Evolutionary conservation across 1,140 invertebrate species (phyloP).

Genomic region (Drosophila rhopaloa): DNA sequence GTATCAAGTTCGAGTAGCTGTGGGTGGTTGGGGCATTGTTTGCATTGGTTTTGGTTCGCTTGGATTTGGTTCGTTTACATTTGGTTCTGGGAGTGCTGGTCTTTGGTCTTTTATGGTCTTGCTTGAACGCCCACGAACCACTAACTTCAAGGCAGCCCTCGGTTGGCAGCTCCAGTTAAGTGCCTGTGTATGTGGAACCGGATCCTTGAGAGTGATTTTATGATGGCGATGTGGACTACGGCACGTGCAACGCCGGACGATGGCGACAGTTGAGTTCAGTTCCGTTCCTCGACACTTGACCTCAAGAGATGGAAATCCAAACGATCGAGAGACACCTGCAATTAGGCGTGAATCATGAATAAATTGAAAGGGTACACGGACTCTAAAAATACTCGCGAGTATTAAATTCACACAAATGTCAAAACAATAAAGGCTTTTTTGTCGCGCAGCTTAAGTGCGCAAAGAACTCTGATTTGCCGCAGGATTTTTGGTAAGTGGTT

Average conservation of each 20-base stretch:
- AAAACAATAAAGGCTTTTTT: constrained; percentile 11
- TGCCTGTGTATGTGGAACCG: constrained; percentile 37
- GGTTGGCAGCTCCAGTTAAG: constrained; percentile 51
- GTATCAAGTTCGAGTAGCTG: constrained; percentile 36
- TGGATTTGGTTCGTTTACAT: constrained; percentile 2
- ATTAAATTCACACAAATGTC: constrained; percentile 20
- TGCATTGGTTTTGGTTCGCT: constrained; percentile 2
- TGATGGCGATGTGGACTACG: constrained; percentile 6
- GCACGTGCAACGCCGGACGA: constrained; percentile 20
- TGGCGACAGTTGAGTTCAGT: constrained; percentile 34
- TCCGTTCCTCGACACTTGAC: constrained; percentile 52
- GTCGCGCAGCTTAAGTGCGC: not conserved
- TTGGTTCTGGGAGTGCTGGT: constrained; percentile 12
- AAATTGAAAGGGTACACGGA: constrained; percentile 43
- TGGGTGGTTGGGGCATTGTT: constrained; percentile 12
- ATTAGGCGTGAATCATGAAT: constrained; percentile 63
- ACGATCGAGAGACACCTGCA: constrained; percentile 50
- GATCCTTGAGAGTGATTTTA: constrained; percentile 33
- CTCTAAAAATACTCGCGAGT: constrained; percentile 42
- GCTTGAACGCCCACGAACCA: constrained; percentile 50
- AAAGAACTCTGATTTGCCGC: constrained; percentile 5
- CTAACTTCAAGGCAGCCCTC: constrained; percentile 44
- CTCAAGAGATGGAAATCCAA: constrained; percentile 33
- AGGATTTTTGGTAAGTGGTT: constrained; percentile 7
- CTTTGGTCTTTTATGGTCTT: constrained; percentile 16